A percentile compares a stretch with the other conserved stretches of the same genome.
phyloP scores from a whole-genome alignment of 53 echinoderm and acorn worm species.

The Pentamera pediparva region DNA sequence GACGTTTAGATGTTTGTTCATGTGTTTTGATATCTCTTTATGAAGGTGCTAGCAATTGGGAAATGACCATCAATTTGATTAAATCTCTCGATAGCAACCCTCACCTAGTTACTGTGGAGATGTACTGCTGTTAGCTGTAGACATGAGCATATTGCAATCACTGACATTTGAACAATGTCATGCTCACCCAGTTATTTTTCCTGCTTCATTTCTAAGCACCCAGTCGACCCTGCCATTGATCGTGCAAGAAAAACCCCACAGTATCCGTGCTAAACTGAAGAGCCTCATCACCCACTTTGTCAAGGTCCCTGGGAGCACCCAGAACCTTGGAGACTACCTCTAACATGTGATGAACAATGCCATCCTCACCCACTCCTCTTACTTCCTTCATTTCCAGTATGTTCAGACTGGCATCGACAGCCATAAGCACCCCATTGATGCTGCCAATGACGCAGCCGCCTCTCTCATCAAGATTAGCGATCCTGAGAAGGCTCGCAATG shows the following conservation, averaged over 20 bases:
- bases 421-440: too few species aligned
- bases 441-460: too few species aligned
- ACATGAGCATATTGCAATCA: too few species aligned
- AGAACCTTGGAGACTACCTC: slow-evolving; percentile 80
- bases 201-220: slow-evolving; percentile 34
- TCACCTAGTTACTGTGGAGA: too few species aligned
- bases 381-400: too few species aligned
- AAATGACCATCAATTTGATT: too few species aligned
- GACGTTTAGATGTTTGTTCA: too few species aligned
- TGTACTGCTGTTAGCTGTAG: too few species aligned
- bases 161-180: slow-evolving; percentile 59
- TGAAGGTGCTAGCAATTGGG: too few species aligned
- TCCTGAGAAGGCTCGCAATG: slow-evolving; percentile 54
- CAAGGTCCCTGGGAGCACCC: slow-evolving; percentile 61
- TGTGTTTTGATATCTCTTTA: too few species aligned
- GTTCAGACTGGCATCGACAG: slow-evolving; percentile 47
- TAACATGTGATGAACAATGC: slow-evolving; percentile 68
- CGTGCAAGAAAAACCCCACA: slow-evolving; percentile 64
- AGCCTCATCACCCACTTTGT: slow-evolving; percentile 57
- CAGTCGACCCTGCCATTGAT: slow-evolving; percentile 80
- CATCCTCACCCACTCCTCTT: too few species aligned
- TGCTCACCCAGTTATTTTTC: background rate
- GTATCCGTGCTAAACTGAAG: slow-evolving; percentile 62
- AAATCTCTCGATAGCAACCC: too few species aligned
- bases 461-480: slow-evolving; percentile 69